A percentile compares a stretch with the other conserved stretches of the same genome.
Evolutionary conservation across 2,113 vertebrate species (phyloP).

Genomic region (Ia io): DNA sequence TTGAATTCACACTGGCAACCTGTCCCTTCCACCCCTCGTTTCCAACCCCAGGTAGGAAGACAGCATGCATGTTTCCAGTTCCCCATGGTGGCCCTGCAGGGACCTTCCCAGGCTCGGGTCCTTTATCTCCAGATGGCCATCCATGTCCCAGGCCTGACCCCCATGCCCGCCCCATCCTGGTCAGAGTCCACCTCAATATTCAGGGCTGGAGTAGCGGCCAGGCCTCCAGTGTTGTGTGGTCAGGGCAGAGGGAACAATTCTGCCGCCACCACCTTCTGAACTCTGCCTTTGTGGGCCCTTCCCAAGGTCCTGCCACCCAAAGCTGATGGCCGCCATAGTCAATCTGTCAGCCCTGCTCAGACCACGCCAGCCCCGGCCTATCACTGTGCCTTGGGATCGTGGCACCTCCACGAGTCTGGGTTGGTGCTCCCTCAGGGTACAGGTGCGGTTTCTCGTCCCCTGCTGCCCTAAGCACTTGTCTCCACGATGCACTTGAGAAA

Average conservation of each 20-base stretch:
- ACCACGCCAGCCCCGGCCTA: rapidly evolving
- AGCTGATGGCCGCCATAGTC: not conserved
- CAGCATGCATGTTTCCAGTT: not conserved
- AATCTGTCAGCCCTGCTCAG: not conserved
- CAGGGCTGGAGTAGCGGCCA: not conserved
- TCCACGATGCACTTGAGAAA: slow-evolving; percentile 88
- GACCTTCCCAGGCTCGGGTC: not conserved
- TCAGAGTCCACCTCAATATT: not conserved
- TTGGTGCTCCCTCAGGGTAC: not conserved
- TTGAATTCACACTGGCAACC: not conserved
- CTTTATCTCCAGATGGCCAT: not conserved
- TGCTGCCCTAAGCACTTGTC: slow-evolving; percentile 43
- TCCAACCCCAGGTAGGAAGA: not conserved
- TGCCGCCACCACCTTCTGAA: not conserved
- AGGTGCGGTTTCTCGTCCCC: rapidly evolving
- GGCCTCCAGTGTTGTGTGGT: not conserved
- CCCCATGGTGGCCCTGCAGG: not conserved
- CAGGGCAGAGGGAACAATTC: too few relatives aligned
- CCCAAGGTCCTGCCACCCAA: not conserved
- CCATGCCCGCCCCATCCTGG: not conserved
- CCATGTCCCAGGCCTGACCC: not conserved
- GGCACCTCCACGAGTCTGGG: not conserved
- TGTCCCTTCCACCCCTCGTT: not conserved
- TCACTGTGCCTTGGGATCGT: not conserved
- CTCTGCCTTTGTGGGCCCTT: not conserved